phyloP scores from a whole-genome alignment of 2,888 invertebrate species.

The Aporophyla lueneburgensis region DNA sequence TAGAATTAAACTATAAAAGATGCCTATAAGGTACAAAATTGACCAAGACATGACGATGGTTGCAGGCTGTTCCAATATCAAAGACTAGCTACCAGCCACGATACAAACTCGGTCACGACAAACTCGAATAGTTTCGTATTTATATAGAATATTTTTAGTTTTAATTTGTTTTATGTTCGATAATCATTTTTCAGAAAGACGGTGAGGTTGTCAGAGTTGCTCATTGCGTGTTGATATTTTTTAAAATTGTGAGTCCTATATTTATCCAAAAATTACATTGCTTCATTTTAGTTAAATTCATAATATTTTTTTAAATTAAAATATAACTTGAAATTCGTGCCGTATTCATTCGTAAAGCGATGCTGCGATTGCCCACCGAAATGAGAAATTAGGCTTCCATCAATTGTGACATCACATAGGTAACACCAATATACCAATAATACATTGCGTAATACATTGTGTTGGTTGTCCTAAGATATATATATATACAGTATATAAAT shows the following conservation, averaged over 20 bases:
- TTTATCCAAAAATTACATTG: slow-evolving; percentile 64
- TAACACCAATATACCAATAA: slow-evolving; percentile 54
- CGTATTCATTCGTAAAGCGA: slow-evolving; percentile 55
- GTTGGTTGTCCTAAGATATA: too few relatives aligned
- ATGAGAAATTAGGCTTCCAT: slow-evolving; percentile 64
- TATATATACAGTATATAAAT: slow-evolving; percentile 35
- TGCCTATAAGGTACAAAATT: slow-evolving; percentile 67
- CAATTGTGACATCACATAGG: slow-evolving; percentile 54
- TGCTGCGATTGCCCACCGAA: slow-evolving; percentile 74
- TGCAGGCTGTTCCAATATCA: slow-evolving; percentile 51
- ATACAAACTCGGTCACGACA: slow-evolving; percentile 71
- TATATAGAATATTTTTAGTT: slow-evolving; percentile 69
- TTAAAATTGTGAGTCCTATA: slow-evolving; percentile 60
- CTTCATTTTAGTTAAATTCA: slow-evolving; percentile 44
- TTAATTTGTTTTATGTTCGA: slow-evolving; percentile 70
- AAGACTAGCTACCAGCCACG: slow-evolving; percentile 49
- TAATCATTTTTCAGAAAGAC: slow-evolving; percentile 66
- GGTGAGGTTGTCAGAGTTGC: slow-evolving; percentile 76
- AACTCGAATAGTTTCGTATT: slow-evolving; percentile 84
- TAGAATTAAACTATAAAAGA: slow-evolving; percentile 41
- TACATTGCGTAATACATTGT: too few relatives aligned
- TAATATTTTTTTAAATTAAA: slow-evolving; percentile 38
- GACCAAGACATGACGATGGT: slow-evolving; percentile 56
- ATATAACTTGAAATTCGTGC: slow-evolving; percentile 57
- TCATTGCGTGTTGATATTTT: slow-evolving; percentile 68